Percentiles rank a stretch among this genome's conserved stretches.
These are phyloP conservation scores for Tribolium castaneum DNA, from an alignment of 1,140 invertebrate species.

Conservation along the genomic window DNA sequence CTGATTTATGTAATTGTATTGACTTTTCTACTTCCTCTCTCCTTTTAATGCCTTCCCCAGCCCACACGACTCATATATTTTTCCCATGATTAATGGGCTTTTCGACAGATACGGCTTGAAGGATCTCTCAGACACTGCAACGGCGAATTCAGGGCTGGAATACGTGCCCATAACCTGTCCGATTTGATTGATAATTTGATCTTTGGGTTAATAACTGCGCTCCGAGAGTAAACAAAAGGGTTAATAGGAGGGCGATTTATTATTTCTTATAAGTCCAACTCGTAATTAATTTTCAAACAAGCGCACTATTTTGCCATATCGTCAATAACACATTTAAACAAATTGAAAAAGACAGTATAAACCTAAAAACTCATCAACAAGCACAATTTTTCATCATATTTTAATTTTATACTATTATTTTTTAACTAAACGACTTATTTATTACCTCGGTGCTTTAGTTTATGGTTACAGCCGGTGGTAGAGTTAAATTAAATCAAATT, in stretches of 20 bases:
- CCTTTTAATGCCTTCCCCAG: conserved; percentile 34
- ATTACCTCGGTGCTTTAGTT: too few relatives aligned
- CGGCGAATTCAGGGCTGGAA: neutral
- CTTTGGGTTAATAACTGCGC: neutral
- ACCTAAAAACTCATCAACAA: too few relatives aligned
- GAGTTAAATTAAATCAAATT: too few relatives aligned
- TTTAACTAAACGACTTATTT: too few relatives aligned
- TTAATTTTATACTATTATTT: too few relatives aligned
- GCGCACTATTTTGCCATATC: too few relatives aligned
- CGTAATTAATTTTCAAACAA: too few relatives aligned
- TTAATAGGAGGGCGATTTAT: neutral
- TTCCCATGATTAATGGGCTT: conserved; percentile 28
- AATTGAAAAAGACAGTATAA: too few relatives aligned
- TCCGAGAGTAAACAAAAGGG: neutral
- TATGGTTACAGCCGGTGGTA: too few relatives aligned
- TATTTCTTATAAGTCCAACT: neutral
- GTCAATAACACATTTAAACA: too few relatives aligned
- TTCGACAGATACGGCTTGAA: conserved; percentile 21
- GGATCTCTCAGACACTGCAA: conserved; percentile 2
- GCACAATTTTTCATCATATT: too few relatives aligned
- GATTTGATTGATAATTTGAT: conserved; percentile 11
- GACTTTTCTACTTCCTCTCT: conserved; percentile 53
- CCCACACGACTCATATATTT: conserved; percentile 22
- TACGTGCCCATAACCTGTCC: conserved; percentile 4
- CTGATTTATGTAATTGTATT: conserved; percentile 61